Base-by-base conservation (phyloP, 92 coral and sea anemone species). In the Actinernus sp. region DNA sequence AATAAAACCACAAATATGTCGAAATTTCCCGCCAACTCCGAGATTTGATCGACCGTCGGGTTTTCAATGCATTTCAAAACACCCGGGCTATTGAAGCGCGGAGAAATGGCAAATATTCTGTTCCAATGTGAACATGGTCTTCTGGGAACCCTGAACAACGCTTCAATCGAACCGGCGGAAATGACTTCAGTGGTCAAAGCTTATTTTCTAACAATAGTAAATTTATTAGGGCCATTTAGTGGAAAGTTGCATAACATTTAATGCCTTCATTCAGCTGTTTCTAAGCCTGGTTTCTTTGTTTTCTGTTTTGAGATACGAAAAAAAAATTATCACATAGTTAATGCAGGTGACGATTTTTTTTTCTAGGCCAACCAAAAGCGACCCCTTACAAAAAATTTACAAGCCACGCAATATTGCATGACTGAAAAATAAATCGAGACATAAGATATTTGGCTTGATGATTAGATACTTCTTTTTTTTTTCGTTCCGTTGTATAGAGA, bases 331-430 rank as follows among this genome's bases (percentile, higher is more conserved):
- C 36, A 49, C 54, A 64, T 49, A 17, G 57, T 49, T 64, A 47
- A 28, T 64, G 48, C 72, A 64, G 72, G 72, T 64, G 72, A 64
- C 72, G 59, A 59, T n/a, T n/a, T n/a, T n/a, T 11, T 48, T 64
- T 48, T 64, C 55, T 33, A 25, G 3, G 22, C 24, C 47, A 20
- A 34, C 41, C 43, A 31, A 64, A 29, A 46, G 30, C 44, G 26
- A 49, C 12, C 12, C 55, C 56, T 63, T 58, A 63, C 58, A 27
- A 55, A 55, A 55, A 31, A 55, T 2, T 26, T 23, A 52, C 32
- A 52, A 7, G 26, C 26, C 6, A 11, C 58, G 58, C 58, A 52
- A 52, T 52, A 52, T 23, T 52, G 18, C 31, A 23, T 26, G 7
- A 52, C n/a, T n/a, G n/a, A n/a, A n/a, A n/a, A n/a, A n/a, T n/a